Base-by-base conservation (phyloP, 2,888 invertebrate species). In the Orchesellides sinensis region DNA sequence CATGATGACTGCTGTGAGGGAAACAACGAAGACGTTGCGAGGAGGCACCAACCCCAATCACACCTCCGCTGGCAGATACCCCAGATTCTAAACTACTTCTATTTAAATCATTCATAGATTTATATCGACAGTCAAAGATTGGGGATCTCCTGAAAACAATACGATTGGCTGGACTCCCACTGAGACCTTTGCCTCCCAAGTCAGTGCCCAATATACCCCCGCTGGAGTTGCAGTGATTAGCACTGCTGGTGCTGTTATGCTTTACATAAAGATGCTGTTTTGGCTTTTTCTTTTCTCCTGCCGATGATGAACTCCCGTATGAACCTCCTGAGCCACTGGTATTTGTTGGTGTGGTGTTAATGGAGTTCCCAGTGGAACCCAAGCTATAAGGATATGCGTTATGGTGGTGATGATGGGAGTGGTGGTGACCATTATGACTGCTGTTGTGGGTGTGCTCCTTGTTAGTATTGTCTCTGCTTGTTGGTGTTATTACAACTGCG, bases 21-120 rank as follows among this genome's bases (percentile, higher is more conserved):
- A 84, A 84, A 32, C 84, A 86, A 32, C 84, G 77, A 45, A 83
- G 81, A 27, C 79, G 73, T 23, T 83, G 83, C 10, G 73, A 81
- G 27, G 45, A 35, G 12, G 65, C 49, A 10, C 65, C 65, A 0
- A 65, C 29, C 12, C 32, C 40, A 2, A 52, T 54, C 6, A 5
- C 40, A 40, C 40, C 40, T 5, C 40, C 40, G 12, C 54, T n/a
- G 3, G 80, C 65, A 12, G 74, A 69, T 3, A 65, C 82, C 27
- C 83, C 81, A 40, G 84, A 84, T 29, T 85, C 85, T 8, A 85
- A 66, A 59, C 83, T 83, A 59, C 83, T 82, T 40, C 85, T 70
- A 59, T 86, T 87, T 69, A 87, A 70, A 35, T 87, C 87, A 82
- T 86, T 87, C 87, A 87, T 86, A 4, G 87, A 87, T 65, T 87